phyloP scores from a whole-genome alignment of 2,113 vertebrate genomes.

The Grammomys dolichurus region DNA sequence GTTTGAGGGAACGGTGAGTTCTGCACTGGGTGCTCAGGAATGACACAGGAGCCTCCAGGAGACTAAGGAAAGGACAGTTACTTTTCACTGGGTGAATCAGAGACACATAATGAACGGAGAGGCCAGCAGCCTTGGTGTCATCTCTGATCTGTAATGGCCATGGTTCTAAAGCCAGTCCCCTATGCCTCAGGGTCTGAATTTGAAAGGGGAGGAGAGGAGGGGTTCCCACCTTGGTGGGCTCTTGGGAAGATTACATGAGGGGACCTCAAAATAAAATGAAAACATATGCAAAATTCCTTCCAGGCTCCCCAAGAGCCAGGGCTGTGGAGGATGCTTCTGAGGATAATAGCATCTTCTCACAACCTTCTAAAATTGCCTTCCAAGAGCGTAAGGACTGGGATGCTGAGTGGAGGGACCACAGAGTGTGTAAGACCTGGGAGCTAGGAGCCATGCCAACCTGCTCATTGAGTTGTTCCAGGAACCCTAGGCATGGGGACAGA shows the following conservation, averaged over 20 bases:
- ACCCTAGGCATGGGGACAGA: background rate
- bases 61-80: background rate
- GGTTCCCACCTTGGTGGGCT: background rate
- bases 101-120: background rate
- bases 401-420: background rate
- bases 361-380: background rate
- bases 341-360: background rate
- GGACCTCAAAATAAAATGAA: background rate
- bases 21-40: background rate
- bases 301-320: slow-evolving; percentile 22
- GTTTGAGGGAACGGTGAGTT: background rate
- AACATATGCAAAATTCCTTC: background rate
- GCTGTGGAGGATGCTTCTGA: background rate
- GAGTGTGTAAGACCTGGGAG: background rate
- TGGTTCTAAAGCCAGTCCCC: background rate
- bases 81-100: background rate
- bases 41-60: background rate
- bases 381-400: background rate
- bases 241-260: background rate
- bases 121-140: background rate
- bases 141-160: background rate
- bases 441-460: background rate
- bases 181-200: background rate
- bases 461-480: background rate
- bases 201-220: background rate